Base-by-base conservation (phyloP, 2,797 vertebrate genomes). In the Tangara arthus region DNA sequence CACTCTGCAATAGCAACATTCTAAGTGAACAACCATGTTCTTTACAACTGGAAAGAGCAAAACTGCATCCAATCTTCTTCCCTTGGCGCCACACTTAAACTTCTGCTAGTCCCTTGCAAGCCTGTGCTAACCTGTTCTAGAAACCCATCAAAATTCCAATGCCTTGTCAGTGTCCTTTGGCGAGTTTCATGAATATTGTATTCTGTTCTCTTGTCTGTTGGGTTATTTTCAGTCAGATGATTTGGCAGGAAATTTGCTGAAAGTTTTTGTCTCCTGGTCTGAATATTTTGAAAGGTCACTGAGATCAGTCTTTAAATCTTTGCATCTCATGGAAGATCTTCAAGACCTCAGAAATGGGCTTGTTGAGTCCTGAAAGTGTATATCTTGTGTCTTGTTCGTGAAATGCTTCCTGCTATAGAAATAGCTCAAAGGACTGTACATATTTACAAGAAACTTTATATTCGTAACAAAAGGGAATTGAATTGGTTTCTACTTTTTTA, bases 401-500 rank as follows among this genome's bases (percentile, higher is more conserved):
- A 98, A 97, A 97, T 93, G 98, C 98, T 98, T 98, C 98, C 97
- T 94, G 98, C 98, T 98, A 94, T 96, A 98, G 98, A 97, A 97
- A 97, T 98, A 98, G 98, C 97, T 97, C 97, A 95, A 97, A 97
- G 97, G 97, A 98, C 97, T 98, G 98, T 98, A 98, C 97, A 98
- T 98, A 98, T 96, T 98, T 97, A 98, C 98, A 97, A 98, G 97
- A 98, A 98, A 97, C 97, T 98, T 98, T 98, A 98, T 98, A 98
- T 98, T 98, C 97, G 97, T 98, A 98, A 98, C 95, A 97, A 98
- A 97, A 97, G 96, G 98, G 96, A 98, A 98, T 98, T 98, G 97
- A 98, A 98, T 98, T 98, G 97, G 98, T 98, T 98, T 98, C 98
- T 98, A 98, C 98, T 98, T 98, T 98, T 98, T 98, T 98, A 98